Evolutionary conservation across 2,113 vertebrate species (phyloP), one percentile per base, ranked within the genome.

Genomic region (Sprattus sprattus): DNA sequence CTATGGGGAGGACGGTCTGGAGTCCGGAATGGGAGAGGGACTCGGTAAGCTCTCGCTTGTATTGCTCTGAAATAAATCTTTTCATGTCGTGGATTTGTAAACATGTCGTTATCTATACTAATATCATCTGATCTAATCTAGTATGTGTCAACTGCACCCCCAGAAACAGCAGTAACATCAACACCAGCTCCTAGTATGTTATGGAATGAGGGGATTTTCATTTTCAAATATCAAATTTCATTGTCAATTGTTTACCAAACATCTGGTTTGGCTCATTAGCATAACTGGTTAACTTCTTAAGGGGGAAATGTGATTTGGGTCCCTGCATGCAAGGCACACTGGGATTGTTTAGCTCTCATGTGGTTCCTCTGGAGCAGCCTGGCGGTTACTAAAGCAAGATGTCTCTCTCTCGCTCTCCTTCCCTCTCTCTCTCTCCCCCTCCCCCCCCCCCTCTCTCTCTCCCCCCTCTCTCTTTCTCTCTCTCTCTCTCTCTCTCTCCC

Each of bases 1-100:
- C 94, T 99, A 98, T 90, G 94, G 96, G 82, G 98, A 99, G 86
- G 97, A 99, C 50, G 96, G 93, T 86, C 93, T 96, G 18, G 97
- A 97, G 90, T 92, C 96, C 81, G 92, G 94, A 86, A 57, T 97
- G 87, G 96, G 95, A 87, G 98, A 99, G 75, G 91, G 96, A 88
- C 91, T 98, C 88, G 98, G 98, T 99, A 93, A 93, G 97, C 20
- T 39, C 39, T 2, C 39, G 2, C 39, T 39, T 39, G 39, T 39
- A 39, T 39, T 39, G 39, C 39, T 22, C 54, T 60, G 13, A 11
- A 16, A 10, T 44, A 5, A 0, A 2, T 60, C 54, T 32, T 16
- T 15, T 78, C 28, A 16, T 78, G 10, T 2, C 28, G 0, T 32
- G 71, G 4, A 3, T 78, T 32, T 1, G 39, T 78, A 15, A 39